Evolutionary conservation across 2,888 invertebrate species (phyloP).

Genomic region (Callimorpha dominula): DNA sequence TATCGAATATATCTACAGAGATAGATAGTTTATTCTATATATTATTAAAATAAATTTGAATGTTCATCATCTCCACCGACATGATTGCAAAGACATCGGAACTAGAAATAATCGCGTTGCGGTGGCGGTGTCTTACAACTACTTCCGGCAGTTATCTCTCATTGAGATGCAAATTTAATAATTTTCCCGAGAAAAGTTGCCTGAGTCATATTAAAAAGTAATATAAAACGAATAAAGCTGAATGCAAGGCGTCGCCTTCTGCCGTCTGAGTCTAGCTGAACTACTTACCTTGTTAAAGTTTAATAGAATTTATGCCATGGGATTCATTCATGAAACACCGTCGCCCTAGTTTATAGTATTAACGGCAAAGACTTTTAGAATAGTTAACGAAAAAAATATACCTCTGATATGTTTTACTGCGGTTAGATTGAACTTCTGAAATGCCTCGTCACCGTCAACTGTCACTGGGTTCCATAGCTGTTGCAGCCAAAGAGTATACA

Average conservation of each 20-base stretch:
- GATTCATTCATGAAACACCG: conserved; percentile 25
- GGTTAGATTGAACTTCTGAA: background rate
- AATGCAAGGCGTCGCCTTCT: conserved; percentile 24
- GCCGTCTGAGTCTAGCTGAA: conserved; percentile 24
- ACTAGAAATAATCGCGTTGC: background rate
- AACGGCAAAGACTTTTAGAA: background rate
- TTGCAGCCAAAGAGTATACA: too few relatives aligned
- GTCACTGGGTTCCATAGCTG: background rate
- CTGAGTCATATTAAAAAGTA: conserved; percentile 36
- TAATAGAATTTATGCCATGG: conserved; percentile 33
- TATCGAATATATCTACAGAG: too few relatives aligned
- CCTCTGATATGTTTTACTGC: background rate
- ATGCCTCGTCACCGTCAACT: background rate
- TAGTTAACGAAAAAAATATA: background rate
- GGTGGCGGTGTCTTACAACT: conserved; percentile 9
- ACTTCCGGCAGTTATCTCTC: conserved; percentile 8
- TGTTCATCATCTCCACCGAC: background rate
- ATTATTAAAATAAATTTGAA: background rate
- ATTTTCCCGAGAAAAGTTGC: conserved; percentile 19
- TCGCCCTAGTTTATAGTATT: conserved; percentile 3
- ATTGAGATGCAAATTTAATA: conserved; percentile 27
- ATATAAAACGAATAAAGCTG: conserved; percentile 33
- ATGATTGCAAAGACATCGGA: background rate
- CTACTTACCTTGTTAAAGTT: conserved; percentile 33
- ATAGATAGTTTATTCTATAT: too few relatives aligned